phyloP scores from a whole-genome alignment of 30 jellyfish, hydroid and myxozoan species.

The Pelagia noctiluca region DNA sequence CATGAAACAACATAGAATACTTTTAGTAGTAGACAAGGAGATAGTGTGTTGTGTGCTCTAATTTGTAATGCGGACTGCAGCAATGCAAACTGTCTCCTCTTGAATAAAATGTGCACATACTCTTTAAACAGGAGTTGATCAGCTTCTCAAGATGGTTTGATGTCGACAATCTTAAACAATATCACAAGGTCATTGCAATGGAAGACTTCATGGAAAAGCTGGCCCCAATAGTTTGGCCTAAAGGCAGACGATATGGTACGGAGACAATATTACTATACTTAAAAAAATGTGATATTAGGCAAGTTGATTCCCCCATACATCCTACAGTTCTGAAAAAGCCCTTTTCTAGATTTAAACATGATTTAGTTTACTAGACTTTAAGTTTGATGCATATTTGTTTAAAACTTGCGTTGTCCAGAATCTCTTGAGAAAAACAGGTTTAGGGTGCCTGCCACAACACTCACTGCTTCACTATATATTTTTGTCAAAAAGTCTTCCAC shows the following conservation, averaged over 20 bases:
- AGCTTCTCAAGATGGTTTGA: slow-evolving; percentile 83
- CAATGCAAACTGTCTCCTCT: neutral
- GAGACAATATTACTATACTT: neutral
- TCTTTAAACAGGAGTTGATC: slow-evolving; percentile 57
- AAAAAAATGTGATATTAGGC: too few species aligned
- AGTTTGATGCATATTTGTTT: neutral
- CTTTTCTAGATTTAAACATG: neutral
- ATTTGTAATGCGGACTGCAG: neutral
- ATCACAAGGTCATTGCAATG: slow-evolving; percentile 88
- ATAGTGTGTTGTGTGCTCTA: neutral
- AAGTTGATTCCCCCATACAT: neutral
- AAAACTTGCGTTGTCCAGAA: too few species aligned
- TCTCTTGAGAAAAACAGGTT: too few species aligned
- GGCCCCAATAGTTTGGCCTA: slow-evolving; percentile 88
- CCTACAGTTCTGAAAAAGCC: neutral
- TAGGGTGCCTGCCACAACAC: too few species aligned
- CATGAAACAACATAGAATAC: neutral
- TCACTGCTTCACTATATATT: too few species aligned
- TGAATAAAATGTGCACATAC: neutral
- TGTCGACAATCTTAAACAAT: slow-evolving; percentile 70
- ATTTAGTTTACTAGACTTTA: neutral
- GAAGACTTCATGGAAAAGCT: slow-evolving; percentile 81
- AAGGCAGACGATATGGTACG: slow-evolving; percentile 78
- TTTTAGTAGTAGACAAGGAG: neutral
- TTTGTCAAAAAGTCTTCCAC: too few species aligned